phyloP scores from a whole-genome alignment of 1,140 invertebrate genomes.

The Lutraria rhynchaena region DNA sequence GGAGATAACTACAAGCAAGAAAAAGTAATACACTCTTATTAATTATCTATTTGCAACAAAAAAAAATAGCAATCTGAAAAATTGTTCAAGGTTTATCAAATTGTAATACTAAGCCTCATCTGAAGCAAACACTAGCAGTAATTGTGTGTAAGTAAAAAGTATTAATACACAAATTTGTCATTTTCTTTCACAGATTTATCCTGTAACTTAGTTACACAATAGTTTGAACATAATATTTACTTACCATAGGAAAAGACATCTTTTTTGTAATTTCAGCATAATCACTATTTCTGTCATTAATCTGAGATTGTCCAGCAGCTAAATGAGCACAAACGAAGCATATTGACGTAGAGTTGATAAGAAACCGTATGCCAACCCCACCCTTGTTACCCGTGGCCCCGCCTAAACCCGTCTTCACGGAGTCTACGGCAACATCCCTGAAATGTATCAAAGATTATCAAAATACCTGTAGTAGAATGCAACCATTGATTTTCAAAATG shows the following conservation, averaged over 20 bases:
- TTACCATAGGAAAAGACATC: conserved; percentile 95
- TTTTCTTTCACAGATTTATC: too few species aligned
- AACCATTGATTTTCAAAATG: too few species aligned
- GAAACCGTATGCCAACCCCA: conserved; percentile 96
- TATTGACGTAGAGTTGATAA: conserved; percentile 95
- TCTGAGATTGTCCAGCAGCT: conserved; percentile 98
- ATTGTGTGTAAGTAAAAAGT: background rate
- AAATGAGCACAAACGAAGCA: conserved; percentile 99
- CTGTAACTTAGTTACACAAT: too few species aligned
- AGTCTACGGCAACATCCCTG: conserved; percentile 95
- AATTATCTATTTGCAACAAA: too few species aligned
- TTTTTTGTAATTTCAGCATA: conserved; percentile 97
- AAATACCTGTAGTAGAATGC: too few species aligned
- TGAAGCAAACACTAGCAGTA: too few species aligned
- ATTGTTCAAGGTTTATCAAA: too few species aligned
- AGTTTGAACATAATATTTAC: conserved; percentile 51
- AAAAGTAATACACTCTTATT: too few species aligned
- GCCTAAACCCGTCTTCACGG: conserved; percentile 98
- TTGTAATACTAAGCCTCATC: too few species aligned
- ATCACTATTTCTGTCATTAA: conserved; percentile 97
- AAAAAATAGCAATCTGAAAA: too few species aligned
- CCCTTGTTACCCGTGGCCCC: conserved; percentile 97
- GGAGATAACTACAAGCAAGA: too few species aligned
- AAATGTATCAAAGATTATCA: too few species aligned
- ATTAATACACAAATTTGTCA: background rate